Evolutionary conservation across 2,888 invertebrate genomes (phyloP), one percentile per base, ranked within the genome.

Genomic region (Leptopilina syphax): DNA sequence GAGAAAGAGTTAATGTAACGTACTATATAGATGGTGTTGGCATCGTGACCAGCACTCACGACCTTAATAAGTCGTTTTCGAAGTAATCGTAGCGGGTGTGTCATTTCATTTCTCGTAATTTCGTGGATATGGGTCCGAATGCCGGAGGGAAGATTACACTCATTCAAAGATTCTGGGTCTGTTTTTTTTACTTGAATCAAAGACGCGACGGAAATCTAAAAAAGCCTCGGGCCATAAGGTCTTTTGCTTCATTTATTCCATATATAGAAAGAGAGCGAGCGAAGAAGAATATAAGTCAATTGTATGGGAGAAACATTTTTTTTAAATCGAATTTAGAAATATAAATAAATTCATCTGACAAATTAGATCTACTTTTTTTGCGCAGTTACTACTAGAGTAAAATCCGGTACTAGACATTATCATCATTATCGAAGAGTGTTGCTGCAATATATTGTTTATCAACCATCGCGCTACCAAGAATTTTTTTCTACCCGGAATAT

Each of bases 61-160:
- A 78, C 85, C 86, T 87, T 90, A 91, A 91, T 91, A 91, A 91
- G 89, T 89, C 89, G 89, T 90, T 91, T 89, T 90, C 88, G 86
- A 90, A 88, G 90, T 90, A 89, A 91, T 90, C 88, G 87, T 86
- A 83, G 83, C 86, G 87, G 86, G 87, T 90, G 90, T 91, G 91
- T 91, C 91, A 91, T 91, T 91, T 91, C 88, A 90, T 90, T 91
- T 91, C 90, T 86, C 83, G 86, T 91, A 91, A 91, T 91, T 89
- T 90, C 85, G 89, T 87, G 86, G 84, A 79, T 78, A 76, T 79
- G 27, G 18, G 77, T 78, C 78, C 80, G 79, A 81, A 80, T 79
- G 80, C 76, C 70, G 79, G 83, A 81, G 85, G 85, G 80, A 86
- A 89, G 87, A 91, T 90, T 91, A 91, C 89, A 89, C 90, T 89